Conservation (phyloP, 2,113 vertebrate species). For the Coturnix japonica region DNA sequence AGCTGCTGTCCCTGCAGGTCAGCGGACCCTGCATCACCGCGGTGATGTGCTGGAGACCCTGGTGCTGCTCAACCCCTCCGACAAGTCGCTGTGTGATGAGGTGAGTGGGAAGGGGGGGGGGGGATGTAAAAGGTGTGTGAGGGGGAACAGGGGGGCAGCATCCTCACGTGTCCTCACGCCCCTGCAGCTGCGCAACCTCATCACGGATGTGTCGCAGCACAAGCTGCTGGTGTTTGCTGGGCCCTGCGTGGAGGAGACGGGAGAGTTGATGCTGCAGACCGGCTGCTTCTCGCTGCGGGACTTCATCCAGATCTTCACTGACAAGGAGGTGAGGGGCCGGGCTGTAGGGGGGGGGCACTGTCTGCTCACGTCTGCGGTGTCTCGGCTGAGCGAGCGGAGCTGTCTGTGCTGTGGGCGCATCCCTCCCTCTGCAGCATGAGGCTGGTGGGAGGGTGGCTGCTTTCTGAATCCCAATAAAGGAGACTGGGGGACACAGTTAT, state of each 20-base stretch:
- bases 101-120: constrained; percentile 57
- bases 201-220: constrained; percentile 83
- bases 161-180: neutral
- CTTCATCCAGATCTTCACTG: constrained; percentile 86
- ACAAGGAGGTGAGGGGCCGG: constrained; percentile 83
- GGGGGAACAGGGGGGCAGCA: neutral
- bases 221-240: constrained; percentile 92
- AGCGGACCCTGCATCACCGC: constrained; percentile 88
- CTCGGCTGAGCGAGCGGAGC: neutral
- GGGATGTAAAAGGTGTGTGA: too few species aligned
- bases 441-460: neutral
- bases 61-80: constrained; percentile 90
- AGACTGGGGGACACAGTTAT: rapidly evolving
- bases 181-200: constrained; percentile 85
- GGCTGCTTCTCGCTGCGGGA: constrained; percentile 86
- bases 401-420: rapidly evolving
- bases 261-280: constrained; percentile 89
- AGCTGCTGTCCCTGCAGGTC: constrained; percentile 76
- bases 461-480: rapidly evolving
- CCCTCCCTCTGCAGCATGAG: rapidly evolving
- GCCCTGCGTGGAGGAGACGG: constrained; percentile 85
- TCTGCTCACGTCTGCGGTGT: neutral
- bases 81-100: constrained; percentile 88
- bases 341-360: neutral
- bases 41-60: constrained; percentile 88